Evolutionary conservation across 92 coral and sea anemone species (phyloP), one percentile per base, ranked within the genome.

Genomic region (Scolanthus callimorphus): DNA sequence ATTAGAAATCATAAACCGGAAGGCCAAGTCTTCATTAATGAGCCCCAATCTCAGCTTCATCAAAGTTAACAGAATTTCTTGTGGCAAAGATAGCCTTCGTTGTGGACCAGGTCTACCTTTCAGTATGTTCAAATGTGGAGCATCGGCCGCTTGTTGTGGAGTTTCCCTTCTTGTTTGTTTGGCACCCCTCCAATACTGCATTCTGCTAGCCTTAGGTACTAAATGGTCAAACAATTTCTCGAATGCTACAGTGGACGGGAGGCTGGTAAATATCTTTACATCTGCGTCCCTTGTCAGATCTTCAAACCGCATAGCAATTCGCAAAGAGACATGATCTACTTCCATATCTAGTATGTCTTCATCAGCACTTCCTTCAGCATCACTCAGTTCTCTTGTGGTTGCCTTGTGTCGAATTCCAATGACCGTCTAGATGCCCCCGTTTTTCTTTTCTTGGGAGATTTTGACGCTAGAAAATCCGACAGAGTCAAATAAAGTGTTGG

Each of bases 151-250:
- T 34, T 59, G 11, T 49, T 75, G 49, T 49, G 82, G 62, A 34
- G 67, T 54, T 45, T 74, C 78, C 39, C 43, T 62, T 25, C 71
- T 59, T 43, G 73, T 72, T 47, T 82, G 77, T 56, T 82, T 75
- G 45, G 51, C 58, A 27, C 89, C 89, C 47, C 79, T 31, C 80
- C 85, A 77, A 57, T 77, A 64, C n/a, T n/a, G n/a, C n/a, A n/a
- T n/a, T n/a, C n/a, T n/a, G n/a, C n/a, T n/a, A n/a, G n/a, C n/a
- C n/a, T n/a, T n/a, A n/a, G n/a, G n/a, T n/a, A n/a, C n/a, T n/a
- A n/a, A n/a, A n/a, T n/a, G n/a, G n/a, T n/a, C n/a, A n/a, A n/a
- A n/a, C n/a, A n/a, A n/a, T n/a, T n/a, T n/a, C n/a, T n/a, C n/a
- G n/a, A n/a, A n/a, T n/a, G n/a, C n/a, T n/a, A n/a, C n/a, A n/a